A percentile compares a stretch with the other conserved stretches of the same genome.
Evolutionary conservation across 2,888 invertebrate genomes (phyloP).

Genomic region (Idaea biselata): DNA sequence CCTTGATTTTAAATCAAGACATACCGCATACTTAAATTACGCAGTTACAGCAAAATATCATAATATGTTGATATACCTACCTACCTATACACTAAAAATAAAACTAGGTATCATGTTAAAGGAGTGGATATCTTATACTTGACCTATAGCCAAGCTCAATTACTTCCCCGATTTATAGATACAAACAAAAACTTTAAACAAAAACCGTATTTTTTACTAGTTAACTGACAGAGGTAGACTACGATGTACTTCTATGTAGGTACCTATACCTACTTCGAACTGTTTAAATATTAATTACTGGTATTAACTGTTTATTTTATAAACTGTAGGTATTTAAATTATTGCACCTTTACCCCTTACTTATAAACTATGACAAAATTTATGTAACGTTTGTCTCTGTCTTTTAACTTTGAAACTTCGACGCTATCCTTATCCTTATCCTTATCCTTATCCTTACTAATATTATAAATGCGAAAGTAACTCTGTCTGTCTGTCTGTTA

Average conservation of each 20-base stretch:
- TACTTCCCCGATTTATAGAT: conserved; percentile 1
- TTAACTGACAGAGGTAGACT: conserved; percentile 15
- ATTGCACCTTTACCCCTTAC: no score
- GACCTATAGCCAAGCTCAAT: conserved; percentile 13
- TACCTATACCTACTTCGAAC: neutral
- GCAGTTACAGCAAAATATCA: neutral
- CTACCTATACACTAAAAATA: conserved; percentile 12
- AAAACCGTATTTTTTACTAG: conserved; percentile 8
- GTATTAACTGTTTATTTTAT: neutral
- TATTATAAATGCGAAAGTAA: no score
- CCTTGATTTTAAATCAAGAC: no score
- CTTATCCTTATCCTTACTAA: no score
- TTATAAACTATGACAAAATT: no score
- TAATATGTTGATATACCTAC: no score
- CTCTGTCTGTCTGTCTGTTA: no score
- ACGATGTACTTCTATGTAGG: neutral
- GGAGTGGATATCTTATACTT: neutral
- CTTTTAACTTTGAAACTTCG: no score
- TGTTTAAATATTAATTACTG: neutral
- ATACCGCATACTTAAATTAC: neutral
- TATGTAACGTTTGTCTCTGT: no score
- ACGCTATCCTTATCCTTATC: no score
- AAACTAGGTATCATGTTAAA: neutral
- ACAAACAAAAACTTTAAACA: conserved; percentile 2
- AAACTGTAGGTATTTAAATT: neutral